Percentiles rank a stretch among this genome's conserved stretches.
Conservation (phyloP, 2,888 invertebrate species). For the Melikaiella ostensackeni region DNA sequence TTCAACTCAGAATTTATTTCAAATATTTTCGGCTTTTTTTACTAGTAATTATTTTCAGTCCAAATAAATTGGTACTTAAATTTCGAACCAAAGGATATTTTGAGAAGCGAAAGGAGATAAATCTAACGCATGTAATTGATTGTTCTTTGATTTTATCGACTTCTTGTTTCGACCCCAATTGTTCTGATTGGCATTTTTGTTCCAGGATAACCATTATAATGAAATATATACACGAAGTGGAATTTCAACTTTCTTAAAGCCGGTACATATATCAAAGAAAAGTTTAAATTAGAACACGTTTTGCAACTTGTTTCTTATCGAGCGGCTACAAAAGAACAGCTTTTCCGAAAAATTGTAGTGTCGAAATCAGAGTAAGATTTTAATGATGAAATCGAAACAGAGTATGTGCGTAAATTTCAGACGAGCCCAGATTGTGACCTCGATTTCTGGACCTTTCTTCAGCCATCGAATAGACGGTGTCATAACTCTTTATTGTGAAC, state of each 20-base stretch:
- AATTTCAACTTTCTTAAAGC: slow-evolving; percentile 7
- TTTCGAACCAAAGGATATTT: not conserved
- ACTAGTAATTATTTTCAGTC: not conserved
- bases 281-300: slow-evolving; percentile 21
- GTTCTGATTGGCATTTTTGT: not conserved
- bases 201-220: not conserved
- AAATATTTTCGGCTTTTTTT: not conserved
- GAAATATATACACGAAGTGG: slow-evolving; percentile 10
- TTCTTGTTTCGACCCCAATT: slow-evolving; percentile 2
- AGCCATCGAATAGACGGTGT: slow-evolving; percentile 23
- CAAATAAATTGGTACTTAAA: not conserved
- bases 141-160: slow-evolving; percentile 9
- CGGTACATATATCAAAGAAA: not conserved
- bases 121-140: not conserved
- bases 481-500: slow-evolving; percentile 21
- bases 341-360: slow-evolving; percentile 27
- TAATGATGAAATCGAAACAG: slow-evolving; percentile 18
- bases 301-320: slow-evolving; percentile 24
- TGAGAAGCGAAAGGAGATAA: not conserved
- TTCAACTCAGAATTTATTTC: not conserved
- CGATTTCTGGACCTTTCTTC: slow-evolving; percentile 35
- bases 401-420: slow-evolving; percentile 30
- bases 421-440: slow-evolving; percentile 14
- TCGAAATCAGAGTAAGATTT: slow-evolving; percentile 23
- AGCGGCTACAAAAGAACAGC: not conserved